phyloP scores from a whole-genome alignment of 2,797 vertebrate species.

The Nyctalus aviator region DNA sequence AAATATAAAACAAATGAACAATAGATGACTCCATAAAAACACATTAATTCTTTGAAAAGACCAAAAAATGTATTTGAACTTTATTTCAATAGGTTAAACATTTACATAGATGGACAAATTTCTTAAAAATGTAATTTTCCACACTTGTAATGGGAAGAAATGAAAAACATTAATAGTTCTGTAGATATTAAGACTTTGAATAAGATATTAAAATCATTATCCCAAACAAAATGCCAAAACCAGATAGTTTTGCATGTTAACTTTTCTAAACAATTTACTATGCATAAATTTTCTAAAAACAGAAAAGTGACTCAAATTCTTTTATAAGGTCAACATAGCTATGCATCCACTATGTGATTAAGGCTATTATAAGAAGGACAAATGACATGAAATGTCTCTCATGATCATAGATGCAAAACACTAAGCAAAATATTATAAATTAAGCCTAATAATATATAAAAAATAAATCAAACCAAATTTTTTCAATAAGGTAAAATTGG shows the following conservation, averaged over 20 bases:
- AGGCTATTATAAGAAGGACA: not conserved
- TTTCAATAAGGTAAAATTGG: not conserved
- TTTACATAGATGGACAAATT: not conserved
- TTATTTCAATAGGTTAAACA: not conserved
- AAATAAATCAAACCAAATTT: not conserved
- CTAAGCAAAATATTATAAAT: not conserved
- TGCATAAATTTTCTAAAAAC: not conserved
- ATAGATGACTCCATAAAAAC: not conserved
- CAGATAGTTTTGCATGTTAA: not conserved
- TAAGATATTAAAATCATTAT: not conserved
- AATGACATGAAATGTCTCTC: not conserved
- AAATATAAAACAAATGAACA: not conserved
- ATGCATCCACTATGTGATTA: not conserved
- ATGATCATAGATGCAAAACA: not conserved
- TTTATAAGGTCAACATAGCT: not conserved
- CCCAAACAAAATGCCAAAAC: not conserved
- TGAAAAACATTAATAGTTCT: not conserved
- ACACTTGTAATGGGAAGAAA: not conserved
- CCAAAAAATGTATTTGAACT: not conserved
- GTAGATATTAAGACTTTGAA: not conserved
- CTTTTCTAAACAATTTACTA: not conserved
- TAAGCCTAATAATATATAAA: not conserved
- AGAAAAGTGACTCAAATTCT: not conserved
- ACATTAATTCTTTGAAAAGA: not conserved
- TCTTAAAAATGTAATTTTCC: conserved; percentile 2